phyloP scores from a whole-genome alignment of 2,113 vertebrate species.

The Anolis carolinensis region DNA sequence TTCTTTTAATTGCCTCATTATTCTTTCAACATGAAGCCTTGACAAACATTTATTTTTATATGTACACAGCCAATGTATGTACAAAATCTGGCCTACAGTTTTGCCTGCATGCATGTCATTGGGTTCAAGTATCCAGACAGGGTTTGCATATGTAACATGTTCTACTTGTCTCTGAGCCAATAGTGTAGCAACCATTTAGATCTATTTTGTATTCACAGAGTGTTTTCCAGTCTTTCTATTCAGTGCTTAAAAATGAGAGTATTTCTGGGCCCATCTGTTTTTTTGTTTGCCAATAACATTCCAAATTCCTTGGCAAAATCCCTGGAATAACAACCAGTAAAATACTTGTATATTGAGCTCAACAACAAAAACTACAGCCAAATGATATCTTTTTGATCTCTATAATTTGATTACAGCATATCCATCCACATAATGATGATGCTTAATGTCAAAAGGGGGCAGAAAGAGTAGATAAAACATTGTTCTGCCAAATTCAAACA shows the following conservation, averaged over 20 bases:
- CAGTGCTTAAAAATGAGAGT: neutral
- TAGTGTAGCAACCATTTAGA: neutral
- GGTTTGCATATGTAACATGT: neutral
- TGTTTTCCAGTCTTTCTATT: neutral
- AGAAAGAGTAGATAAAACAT: neutral
- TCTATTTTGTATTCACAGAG: neutral
- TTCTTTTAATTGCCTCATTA: slow-evolving; percentile 14
- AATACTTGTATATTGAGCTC: neutral
- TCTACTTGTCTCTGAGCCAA: neutral
- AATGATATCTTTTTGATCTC: slow-evolving; percentile 7
- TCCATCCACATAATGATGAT: neutral
- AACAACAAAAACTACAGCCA: slow-evolving; percentile 3
- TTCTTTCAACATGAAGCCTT: neutral
- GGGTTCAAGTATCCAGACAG: neutral
- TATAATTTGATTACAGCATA: slow-evolving; percentile 12
- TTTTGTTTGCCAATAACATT: slow-evolving; percentile 19
- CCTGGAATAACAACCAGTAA: neutral
- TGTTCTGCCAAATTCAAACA: neutral
- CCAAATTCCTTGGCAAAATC: slow-evolving; percentile 18
- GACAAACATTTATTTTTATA: neutral
- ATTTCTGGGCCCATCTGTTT: slow-evolving; percentile 30
- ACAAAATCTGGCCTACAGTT: neutral
- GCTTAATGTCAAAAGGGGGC: neutral
- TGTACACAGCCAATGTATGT: neutral
- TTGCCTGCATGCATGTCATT: neutral